These are phyloP conservation scores for Lates japonicus DNA, from an alignment of 2,797 vertebrate species.

Conservation along the genomic window DNA sequence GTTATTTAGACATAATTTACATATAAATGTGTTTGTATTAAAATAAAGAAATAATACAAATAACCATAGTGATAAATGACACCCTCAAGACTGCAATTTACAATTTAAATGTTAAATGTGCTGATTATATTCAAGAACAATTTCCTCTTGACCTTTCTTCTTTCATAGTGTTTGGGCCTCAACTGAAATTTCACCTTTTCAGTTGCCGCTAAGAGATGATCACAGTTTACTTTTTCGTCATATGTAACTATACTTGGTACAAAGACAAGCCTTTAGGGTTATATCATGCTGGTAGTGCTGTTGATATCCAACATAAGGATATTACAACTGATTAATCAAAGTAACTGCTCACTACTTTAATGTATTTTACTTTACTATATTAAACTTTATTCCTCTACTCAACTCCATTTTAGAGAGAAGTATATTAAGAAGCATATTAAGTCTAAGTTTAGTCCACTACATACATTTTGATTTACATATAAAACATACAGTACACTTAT, in stretches of 20 bases:
- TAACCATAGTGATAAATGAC: constrained; percentile 87
- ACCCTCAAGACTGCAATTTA: constrained; percentile 91
- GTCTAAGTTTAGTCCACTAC: background rate
- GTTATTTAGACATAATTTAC: constrained; percentile 93
- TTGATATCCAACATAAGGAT: background rate
- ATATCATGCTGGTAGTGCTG: too few relatives aligned
- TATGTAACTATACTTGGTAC: background rate
- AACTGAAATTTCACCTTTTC: constrained; percentile 21
- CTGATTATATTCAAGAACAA: constrained; percentile 90
- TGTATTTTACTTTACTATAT: background rate
- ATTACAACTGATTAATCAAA: background rate
- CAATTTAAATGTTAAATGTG: constrained; percentile 92
- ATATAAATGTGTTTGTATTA: constrained; percentile 92
- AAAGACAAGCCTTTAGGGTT: background rate
- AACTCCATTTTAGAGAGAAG: background rate
- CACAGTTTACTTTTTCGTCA: constrained; percentile 24
- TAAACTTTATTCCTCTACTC: background rate
- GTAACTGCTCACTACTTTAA: background rate
- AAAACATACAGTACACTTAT: background rate
- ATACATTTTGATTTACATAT: background rate
- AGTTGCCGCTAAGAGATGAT: background rate
- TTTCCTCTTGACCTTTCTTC: constrained; percentile 89
- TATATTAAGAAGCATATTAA: too few relatives aligned
- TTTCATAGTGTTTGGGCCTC: constrained; percentile 36
- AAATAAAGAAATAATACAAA: constrained; percentile 86